A percentile compares a stretch with the other conserved stretches of the same genome.
phyloP scores from a whole-genome alignment of 64 coral and sea anemone species.

The Orbicella faveolata region DNA sequence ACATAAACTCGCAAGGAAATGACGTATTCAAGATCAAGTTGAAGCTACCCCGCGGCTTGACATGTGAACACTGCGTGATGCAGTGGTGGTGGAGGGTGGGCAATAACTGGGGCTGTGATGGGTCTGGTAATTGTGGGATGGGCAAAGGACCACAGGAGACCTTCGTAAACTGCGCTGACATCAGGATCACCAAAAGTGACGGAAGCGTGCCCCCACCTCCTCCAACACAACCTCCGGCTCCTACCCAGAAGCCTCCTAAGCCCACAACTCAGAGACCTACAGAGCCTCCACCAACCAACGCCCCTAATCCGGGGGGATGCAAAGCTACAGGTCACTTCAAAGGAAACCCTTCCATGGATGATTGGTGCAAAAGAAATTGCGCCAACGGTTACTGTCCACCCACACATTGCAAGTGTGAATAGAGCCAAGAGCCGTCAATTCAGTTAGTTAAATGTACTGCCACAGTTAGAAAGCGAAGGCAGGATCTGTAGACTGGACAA shows the following conservation, averaged over 20 bases:
- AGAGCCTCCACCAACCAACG: not conserved
- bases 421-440: not conserved
- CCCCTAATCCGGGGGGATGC: constrained; percentile 53
- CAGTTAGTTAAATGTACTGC: not conserved
- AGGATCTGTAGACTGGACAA: too few relatives aligned
- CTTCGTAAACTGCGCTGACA: constrained; percentile 79
- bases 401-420: not conserved
- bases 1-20: constrained; percentile 31
- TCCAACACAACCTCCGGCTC: constrained; percentile 2
- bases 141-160: constrained; percentile 61
- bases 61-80: constrained; percentile 75
- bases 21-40: constrained; percentile 50
- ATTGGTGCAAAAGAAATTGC: constrained; percentile 56
- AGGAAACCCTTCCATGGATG: constrained; percentile 24
- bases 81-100: constrained; percentile 83
- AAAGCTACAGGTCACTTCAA: constrained; percentile 20
- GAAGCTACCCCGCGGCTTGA: constrained; percentile 47
- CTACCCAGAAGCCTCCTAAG: not conserved
- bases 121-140: constrained; percentile 11
- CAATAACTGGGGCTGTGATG: constrained; percentile 77
- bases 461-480: too few relatives aligned
- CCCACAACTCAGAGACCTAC: not conserved
- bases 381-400: constrained; percentile 39
- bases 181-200: constrained; percentile 31
- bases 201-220: constrained; percentile 21